Conservation (phyloP, 2,113 vertebrate species). For the Passer montanus region DNA sequence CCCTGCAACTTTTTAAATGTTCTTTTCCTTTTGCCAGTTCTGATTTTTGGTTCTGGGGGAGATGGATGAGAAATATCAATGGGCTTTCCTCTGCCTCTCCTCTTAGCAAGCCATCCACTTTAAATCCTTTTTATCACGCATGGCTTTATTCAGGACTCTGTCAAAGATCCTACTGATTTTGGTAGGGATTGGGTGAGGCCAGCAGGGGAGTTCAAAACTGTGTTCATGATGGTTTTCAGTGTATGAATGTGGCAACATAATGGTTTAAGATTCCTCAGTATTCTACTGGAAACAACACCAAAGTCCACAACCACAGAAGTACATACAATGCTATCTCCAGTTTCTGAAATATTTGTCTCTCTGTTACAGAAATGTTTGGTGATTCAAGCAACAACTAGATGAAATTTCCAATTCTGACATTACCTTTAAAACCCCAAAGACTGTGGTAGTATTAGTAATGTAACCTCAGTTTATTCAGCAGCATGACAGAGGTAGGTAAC, state of each 20-base stretch:
- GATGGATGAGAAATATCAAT: background rate
- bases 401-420: background rate
- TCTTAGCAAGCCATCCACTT: background rate
- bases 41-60: background rate
- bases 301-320: accelerated
- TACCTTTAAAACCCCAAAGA: background rate
- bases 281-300: background rate
- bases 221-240: background rate
- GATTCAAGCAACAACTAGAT: background rate
- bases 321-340: background rate
- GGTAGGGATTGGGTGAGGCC: background rate
- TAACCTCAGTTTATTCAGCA: background rate
- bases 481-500: background rate
- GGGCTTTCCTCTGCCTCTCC: background rate
- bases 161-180: background rate
- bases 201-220: background rate
- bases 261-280: background rate
- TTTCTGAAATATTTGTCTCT: background rate
- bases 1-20: background rate
- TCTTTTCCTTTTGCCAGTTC: background rate
- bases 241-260: background rate
- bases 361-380: background rate
- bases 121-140: background rate
- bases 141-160: background rate
- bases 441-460: background rate